Evolutionary conservation across 2,113 vertebrate species (phyloP).

Genomic region (Amia ocellicauda): DNA sequence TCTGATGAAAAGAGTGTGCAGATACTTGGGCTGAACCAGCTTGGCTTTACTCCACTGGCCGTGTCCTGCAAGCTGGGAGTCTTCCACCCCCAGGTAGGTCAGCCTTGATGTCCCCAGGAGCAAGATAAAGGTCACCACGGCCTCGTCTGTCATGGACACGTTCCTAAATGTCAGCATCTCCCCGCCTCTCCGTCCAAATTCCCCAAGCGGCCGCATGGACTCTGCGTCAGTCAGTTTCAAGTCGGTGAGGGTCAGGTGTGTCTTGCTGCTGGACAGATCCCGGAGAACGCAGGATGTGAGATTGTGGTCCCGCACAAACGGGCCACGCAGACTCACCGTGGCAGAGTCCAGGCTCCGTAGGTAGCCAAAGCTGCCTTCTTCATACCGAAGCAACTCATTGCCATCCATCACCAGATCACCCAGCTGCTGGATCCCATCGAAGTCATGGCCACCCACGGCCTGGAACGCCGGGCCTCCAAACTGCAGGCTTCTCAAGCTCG

Average conservation of each 20-base stretch:
- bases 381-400: conserved; percentile 49
- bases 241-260: conserved; percentile 57
- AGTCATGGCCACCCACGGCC: conserved; percentile 49
- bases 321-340: conserved; percentile 39
- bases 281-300: conserved; percentile 41
- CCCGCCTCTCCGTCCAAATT: neutral
- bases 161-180: conserved; percentile 51
- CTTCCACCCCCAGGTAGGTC: conserved; percentile 42
- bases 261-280: conserved; percentile 53
- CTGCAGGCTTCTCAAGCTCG: conserved; percentile 52
- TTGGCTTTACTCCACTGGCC: conserved; percentile 23
- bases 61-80: conserved; percentile 45
- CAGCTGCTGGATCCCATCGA: conserved; percentile 60
- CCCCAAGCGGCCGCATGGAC: conserved; percentile 21
- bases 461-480: conserved; percentile 56
- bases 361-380: conserved; percentile 41
- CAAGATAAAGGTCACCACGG: neutral
- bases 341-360: conserved; percentile 43
- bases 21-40: neutral
- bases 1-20: conserved; percentile 39
- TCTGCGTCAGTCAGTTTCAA: rapidly evolving
- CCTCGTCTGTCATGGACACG: conserved; percentile 30
- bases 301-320: neutral
- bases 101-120: conserved; percentile 37
- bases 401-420: conserved; percentile 59